Percentiles rank a stretch among this genome's conserved stretches.
Conservation (phyloP, 2,797 vertebrate species). For the Mormyrops boulengeri region DNA sequence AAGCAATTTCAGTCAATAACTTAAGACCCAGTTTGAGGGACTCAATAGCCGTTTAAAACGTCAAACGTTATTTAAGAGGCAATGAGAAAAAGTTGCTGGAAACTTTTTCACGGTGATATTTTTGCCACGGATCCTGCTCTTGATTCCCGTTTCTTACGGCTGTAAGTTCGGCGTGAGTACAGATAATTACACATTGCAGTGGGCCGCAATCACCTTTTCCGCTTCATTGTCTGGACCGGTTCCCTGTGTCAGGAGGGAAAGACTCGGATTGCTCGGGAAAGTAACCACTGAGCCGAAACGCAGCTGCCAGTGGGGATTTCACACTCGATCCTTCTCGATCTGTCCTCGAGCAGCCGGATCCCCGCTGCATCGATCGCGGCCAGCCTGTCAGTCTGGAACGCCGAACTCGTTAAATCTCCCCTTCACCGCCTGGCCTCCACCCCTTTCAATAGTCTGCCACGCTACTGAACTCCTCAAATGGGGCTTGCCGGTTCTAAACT, state of each 20-base stretch:
- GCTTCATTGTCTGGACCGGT: background rate
- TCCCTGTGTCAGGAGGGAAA: background rate
- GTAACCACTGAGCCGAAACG: background rate
- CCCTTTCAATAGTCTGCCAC: background rate
- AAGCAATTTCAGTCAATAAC: background rate
- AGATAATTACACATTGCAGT: background rate
- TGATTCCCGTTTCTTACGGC: background rate
- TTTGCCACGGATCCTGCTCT: background rate
- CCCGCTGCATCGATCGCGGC: constrained; percentile 5
- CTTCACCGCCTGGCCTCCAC: background rate
- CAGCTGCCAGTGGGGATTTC: background rate
- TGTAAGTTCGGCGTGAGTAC: background rate
- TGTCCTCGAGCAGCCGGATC: background rate
- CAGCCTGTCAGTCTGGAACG: background rate
- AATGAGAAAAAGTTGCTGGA: background rate
- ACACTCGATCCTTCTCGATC: background rate
- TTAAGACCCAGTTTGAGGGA: background rate
- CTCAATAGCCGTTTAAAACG: background rate
- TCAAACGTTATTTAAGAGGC: background rate
- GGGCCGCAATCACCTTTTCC: background rate
- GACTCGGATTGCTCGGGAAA: background rate
- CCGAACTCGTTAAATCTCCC: background rate
- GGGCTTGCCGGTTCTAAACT: background rate
- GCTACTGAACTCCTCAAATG: constrained; percentile 13
- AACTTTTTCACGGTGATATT: background rate